These are phyloP conservation scores for Conomelus anceps DNA, from an alignment of 2,888 invertebrate genomes.

Conservation along the genomic window DNA sequence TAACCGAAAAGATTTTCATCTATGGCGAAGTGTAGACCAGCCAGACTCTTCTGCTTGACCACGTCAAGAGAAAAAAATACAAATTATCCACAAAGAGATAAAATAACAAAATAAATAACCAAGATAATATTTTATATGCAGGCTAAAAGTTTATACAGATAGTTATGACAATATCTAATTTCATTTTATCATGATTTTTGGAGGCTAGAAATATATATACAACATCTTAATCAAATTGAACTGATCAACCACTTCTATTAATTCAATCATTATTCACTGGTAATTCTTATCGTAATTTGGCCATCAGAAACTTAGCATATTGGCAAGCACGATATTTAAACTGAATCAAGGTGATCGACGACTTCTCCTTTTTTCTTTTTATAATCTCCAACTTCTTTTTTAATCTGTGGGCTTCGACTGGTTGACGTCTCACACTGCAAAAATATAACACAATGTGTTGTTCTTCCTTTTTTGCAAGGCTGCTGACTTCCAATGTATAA, in stretches of 20 bases:
- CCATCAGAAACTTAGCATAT: neutral
- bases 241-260: neutral
- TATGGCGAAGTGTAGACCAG: too few relatives aligned
- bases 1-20: too few relatives aligned
- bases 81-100: too few relatives aligned
- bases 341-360: neutral
- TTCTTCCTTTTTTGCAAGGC: neutral
- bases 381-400: neutral
- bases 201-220: too few relatives aligned
- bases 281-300: neutral
- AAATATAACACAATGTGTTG: neutral
- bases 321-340: neutral
- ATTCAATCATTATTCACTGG: too few relatives aligned
- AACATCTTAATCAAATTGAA: neutral
- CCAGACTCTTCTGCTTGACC: too few relatives aligned
- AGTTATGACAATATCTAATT: neutral
- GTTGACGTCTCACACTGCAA: neutral
- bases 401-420: neutral
- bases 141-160: too few relatives aligned
- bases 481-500: neutral
- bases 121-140: too few relatives aligned
- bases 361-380: neutral
- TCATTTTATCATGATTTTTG: neutral
- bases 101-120: too few relatives aligned
- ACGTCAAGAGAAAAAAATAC: too few relatives aligned